Base-by-base conservation (phyloP, 2,888 invertebrate species). In the Drosophila quinaria region DNA sequence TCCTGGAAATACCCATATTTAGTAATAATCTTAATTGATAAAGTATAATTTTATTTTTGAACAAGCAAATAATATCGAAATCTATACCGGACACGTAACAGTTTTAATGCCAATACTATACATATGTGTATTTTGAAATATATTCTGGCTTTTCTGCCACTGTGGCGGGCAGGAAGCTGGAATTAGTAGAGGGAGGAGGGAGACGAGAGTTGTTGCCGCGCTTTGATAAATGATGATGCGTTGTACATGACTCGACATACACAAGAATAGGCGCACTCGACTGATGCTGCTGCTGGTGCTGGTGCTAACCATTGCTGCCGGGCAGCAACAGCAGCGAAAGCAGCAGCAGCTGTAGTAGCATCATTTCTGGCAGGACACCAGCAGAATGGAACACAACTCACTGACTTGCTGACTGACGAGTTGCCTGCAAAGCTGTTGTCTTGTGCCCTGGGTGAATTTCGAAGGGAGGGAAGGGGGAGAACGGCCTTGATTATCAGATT, bases 161-260 rank as follows among this genome's bases (percentile, higher is more conserved):
- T 17, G 4, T 19, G 13, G 11, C 3, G 2, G 2, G 4, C n/a
- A n/a, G 17, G 10, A 25, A 31, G 17, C 13, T 13, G 31, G 22
- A 44, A 5, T 9, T 19, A 22, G 19, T 6, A 33, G 1, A 56
- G 67, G 56, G 9, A n/a, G 3, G 13, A 1, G 11, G 49, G 31
- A 9, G 17, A 78, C 72, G 71, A 60, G 68, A 83, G 75, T 75
- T 87, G 63, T 75, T 70, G 73, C 78, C 87, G 65, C 72, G 66
- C 69, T 58, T 87, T 84, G 84, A 84, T 84, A 87, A 84, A 84
- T 84, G 84, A 84, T 89, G 87, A 84, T 84, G 89, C 87, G 89
- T 78, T 81, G 81, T 81, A 89, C 84, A 84, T 84, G 89, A 89
- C 84, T 84, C 51, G 79, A 75, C 87, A 73, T 75, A 75, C 75